Evolutionary conservation across 2,113 vertebrate genomes (phyloP).

Genomic region (Collichthys lucidus): DNA sequence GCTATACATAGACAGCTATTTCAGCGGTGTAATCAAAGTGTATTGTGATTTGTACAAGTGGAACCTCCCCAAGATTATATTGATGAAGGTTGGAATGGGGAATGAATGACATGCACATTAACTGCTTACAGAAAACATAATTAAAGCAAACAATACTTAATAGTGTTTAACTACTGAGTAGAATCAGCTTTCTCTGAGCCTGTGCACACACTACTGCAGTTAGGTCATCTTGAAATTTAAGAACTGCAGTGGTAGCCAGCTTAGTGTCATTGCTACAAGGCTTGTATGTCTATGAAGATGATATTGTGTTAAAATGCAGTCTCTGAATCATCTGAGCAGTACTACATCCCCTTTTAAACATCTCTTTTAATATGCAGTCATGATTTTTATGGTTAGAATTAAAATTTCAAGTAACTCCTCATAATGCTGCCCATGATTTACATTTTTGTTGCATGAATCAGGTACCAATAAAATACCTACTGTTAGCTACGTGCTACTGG

Average conservation of each 20-base stretch:
- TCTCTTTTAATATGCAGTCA: neutral
- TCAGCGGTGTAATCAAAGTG: conserved; percentile 24
- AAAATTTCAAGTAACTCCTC: too few species aligned
- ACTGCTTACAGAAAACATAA: neutral
- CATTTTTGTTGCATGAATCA: neutral
- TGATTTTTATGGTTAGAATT: neutral
- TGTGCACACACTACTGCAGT: neutral
- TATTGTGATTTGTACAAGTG: conserved; percentile 22
- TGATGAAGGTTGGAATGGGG: neutral
- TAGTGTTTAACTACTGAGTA: neutral
- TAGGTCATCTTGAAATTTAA: conserved; percentile 23
- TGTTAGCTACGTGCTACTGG: neutral
- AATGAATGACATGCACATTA: neutral
- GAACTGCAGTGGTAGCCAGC: neutral
- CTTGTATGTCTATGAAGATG: neutral
- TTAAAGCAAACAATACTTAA: neutral
- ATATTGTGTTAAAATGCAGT: conserved; percentile 16
- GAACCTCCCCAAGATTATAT: neutral
- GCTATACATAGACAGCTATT: conserved; percentile 36
- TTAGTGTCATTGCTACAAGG: neutral
- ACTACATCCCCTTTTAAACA: neutral
- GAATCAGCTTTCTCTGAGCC: neutral
- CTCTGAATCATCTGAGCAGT: neutral
- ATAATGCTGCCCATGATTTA: neutral
- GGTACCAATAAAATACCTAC: neutral